Conservation (phyloP, 2,113 vertebrate species). For the Lepus timidus region DNA sequence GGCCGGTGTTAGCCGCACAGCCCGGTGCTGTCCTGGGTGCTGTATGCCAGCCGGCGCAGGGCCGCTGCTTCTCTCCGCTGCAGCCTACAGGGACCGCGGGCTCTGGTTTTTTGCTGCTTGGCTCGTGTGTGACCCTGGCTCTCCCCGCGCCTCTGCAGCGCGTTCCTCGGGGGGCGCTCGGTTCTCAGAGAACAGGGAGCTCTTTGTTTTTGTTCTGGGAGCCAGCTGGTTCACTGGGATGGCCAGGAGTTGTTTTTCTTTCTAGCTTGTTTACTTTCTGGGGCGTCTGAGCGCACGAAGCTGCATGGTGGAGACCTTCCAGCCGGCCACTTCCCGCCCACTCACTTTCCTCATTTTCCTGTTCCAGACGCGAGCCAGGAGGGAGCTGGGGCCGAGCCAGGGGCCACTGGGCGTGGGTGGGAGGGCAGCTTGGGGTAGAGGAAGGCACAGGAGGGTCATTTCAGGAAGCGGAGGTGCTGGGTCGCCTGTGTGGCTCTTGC, state of each 20-base stretch:
- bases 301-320: not conserved
- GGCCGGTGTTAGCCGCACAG: not conserved
- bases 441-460: not conserved
- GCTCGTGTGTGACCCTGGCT: not conserved
- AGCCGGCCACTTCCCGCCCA: not conserved
- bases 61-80: not conserved
- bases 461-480: not conserved
- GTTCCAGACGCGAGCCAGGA: not conserved
- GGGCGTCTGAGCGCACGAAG: conserved; percentile 25
- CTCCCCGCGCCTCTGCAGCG: not conserved
- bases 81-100: not conserved
- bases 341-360: conserved; percentile 27
- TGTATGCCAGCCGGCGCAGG: not conserved
- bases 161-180: not conserved
- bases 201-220: not conserved
- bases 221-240: not conserved
- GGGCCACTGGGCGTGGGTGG: not conserved
- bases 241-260: conserved; percentile 42
- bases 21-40: not conserved
- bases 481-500: not conserved
- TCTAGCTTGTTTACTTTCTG: conserved; percentile 13
- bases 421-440: not conserved
- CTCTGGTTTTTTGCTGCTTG: not conserved
- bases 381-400: no score
- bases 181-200: not conserved